Evolutionary conservation across 2,888 invertebrate genomes (phyloP).

Genomic region (Hyppa rectilinea): DNA sequence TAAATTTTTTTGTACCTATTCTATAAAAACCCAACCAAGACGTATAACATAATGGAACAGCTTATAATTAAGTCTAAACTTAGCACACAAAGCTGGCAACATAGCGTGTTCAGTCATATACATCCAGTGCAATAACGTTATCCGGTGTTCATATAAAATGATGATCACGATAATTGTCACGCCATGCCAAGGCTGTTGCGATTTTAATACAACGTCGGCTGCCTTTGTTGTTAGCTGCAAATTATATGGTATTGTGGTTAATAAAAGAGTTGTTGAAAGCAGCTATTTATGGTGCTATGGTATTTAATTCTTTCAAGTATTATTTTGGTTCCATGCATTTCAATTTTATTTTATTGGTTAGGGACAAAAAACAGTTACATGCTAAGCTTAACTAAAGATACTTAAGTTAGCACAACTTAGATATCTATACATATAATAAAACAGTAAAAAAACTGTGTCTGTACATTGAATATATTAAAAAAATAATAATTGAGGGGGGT

Average conservation of each 20-base stretch:
- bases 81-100: background rate
- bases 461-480: no score
- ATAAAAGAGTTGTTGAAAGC: constrained; percentile 35
- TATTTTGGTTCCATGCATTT: background rate
- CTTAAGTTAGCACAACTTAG: no score
- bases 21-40: background rate
- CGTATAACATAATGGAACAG: background rate
- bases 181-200: constrained; percentile 51
- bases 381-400: no score
- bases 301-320: background rate
- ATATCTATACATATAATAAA: no score
- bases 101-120: background rate
- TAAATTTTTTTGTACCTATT: background rate
- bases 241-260: constrained; percentile 39
- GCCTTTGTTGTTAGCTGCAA: constrained; percentile 41
- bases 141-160: constrained; percentile 38
- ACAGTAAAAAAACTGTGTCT: no score
- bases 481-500: no score
- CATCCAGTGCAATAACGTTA: constrained; percentile 1
- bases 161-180: constrained; percentile 55
- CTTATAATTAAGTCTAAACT: constrained; percentile 6
- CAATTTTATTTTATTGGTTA: no score
- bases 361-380: no score
- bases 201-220: constrained; percentile 37
- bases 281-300: background rate